Evolutionary conservation across 2,113 vertebrate species (phyloP), one percentile per base, ranked within the genome.

Genomic region (Dicentrarchus labrax): DNA sequence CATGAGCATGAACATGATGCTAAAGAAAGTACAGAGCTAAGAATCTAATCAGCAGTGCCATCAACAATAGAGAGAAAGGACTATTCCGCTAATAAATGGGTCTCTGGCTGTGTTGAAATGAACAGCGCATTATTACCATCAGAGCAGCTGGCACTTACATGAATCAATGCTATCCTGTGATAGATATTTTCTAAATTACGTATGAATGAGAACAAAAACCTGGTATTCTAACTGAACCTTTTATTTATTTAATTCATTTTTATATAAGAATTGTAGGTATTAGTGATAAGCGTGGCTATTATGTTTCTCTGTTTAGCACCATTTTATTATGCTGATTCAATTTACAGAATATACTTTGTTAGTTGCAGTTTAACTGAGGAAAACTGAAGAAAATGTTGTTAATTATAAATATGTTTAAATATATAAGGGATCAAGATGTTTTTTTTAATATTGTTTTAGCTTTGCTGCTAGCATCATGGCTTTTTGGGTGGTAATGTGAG

Each of bases 81-180:
- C 56, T 17, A 15, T 41, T 62, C 15, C 17, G 1, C 41, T 85
- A 82, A 88, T 76, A 72, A 87, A 84, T 84, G 54, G 62, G 53
- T 83, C 67, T 77, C 41, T 61, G 71, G 38, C 47, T 66, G 19
- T 53, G 66, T 47, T 84, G 45, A 76, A 72, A 75, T 85, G 73
- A 84, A 60, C 56, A 47, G 38, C 9, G 53, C 43, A 67, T 80
- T 70, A 72, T 69, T 69, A 61, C 75, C 62, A 53, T 36, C 68
- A 76, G 78, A 67, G 69, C 36, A 8, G 62, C 9, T 53, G 64
- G 41, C 74, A 66, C 71, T 54, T 72, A 21, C 53, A 85, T 45
- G 19, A 78, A 82, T 75, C 73, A 48, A 21, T 56, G 69, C 22
- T 73, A 62, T 10, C 12, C 54, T 78, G 36, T 67, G 73, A 30